Evolutionary conservation across 1,140 invertebrate species (phyloP).

Genomic region (Bactericera cockerelli): DNA sequence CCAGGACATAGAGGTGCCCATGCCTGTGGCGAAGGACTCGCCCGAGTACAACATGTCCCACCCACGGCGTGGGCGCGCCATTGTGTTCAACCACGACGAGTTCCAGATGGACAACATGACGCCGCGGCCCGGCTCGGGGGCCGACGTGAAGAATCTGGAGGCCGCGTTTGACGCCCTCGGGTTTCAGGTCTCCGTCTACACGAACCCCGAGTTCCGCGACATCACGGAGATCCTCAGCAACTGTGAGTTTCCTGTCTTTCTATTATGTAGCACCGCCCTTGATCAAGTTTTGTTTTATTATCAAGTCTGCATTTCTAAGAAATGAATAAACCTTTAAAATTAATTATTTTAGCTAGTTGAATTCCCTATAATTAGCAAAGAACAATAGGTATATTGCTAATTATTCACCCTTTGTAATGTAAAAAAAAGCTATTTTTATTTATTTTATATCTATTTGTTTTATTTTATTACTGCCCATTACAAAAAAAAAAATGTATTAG

Average conservation of each 20-base stretch:
- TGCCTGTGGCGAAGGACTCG: conserved; percentile 50
- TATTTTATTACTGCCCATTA: too few species aligned
- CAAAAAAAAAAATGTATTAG: too few species aligned
- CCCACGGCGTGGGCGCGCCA: conserved; percentile 54
- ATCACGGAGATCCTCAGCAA: conserved; percentile 46
- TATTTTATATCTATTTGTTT: too few species aligned
- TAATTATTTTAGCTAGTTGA: too few species aligned
- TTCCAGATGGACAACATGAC: conserved; percentile 37
- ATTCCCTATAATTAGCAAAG: too few species aligned
- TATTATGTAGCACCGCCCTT: background rate
- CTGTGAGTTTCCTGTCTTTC: conserved; percentile 29
- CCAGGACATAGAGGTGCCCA: conserved; percentile 28
- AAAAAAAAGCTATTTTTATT: too few species aligned
- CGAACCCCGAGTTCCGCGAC: conserved; percentile 44
- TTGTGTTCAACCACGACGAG: conserved; percentile 82
- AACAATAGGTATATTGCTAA: too few species aligned
- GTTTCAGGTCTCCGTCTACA: conserved; percentile 44
- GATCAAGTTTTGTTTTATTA: too few species aligned
- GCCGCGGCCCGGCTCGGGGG: conserved; percentile 29
- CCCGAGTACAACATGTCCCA: conserved; percentile 78
- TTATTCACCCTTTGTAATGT: too few species aligned
- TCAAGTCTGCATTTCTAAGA: conserved; percentile 7
- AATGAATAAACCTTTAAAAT: too few species aligned
- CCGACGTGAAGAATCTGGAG: conserved; percentile 30
- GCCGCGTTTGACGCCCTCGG: conserved; percentile 45